Conservation (phyloP, 92 coral and sea anemone species). For the Zoanthus sociatus region DNA sequence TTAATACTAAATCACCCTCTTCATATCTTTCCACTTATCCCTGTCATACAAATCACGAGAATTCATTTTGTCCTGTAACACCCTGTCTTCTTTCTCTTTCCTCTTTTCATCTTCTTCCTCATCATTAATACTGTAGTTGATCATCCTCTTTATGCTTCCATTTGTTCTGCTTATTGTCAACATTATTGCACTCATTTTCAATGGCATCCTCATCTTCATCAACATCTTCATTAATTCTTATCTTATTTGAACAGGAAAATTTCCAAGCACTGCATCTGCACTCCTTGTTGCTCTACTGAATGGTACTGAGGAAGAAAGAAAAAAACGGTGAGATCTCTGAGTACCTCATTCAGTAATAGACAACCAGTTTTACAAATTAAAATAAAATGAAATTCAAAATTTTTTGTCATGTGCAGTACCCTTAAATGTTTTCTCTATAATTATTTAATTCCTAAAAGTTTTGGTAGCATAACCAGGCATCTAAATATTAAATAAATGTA, state of each 20-base stretch:
- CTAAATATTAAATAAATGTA: too few relatives aligned
- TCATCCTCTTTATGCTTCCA: background rate
- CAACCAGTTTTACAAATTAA: background rate
- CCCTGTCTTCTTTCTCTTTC: too few relatives aligned
- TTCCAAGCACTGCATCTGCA: constrained; percentile 65
- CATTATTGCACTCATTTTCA: background rate
- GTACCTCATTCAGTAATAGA: too few relatives aligned
- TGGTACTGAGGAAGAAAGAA: constrained; percentile 63
- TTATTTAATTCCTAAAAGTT: too few relatives aligned
- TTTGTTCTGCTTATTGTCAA: background rate
- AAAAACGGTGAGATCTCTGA: constrained; percentile 43
- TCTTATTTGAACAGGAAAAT: constrained; percentile 36
- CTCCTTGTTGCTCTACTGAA: constrained; percentile 70
- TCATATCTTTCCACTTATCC: background rate
- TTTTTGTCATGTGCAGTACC: too few relatives aligned
- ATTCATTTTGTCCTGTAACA: too few relatives aligned
- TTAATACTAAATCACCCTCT: too few relatives aligned
- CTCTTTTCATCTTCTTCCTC: background rate
- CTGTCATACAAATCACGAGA: background rate
- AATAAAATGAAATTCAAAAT: background rate
- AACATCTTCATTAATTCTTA: background rate
- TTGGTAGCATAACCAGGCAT: too few relatives aligned
- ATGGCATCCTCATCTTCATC: background rate
- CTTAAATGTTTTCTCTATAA: too few relatives aligned
- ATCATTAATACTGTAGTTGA: too few relatives aligned